These are phyloP conservation scores for Crematogaster levior DNA, from an alignment of 2,888 invertebrate species.

Conservation along the genomic window DNA sequence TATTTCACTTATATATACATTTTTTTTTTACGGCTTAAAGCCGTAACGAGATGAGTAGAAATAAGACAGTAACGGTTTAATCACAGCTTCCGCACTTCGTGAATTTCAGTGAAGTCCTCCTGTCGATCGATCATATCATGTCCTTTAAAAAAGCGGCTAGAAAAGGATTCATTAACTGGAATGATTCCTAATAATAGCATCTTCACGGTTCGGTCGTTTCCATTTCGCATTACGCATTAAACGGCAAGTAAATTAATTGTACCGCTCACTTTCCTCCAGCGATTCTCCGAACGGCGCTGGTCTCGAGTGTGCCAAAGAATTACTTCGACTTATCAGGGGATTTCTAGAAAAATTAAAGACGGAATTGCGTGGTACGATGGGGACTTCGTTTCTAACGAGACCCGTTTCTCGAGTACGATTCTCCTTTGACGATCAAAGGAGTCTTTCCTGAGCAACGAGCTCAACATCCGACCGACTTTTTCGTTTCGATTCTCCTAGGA, in stretches of 20 bases:
- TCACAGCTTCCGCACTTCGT: background rate
- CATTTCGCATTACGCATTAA: conserved; percentile 40
- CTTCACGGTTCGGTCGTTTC: conserved; percentile 27
- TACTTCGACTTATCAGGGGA: conserved; percentile 49
- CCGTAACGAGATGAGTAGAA: background rate
- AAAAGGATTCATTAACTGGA: conserved; percentile 34
- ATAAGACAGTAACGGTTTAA: background rate
- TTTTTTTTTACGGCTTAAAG: background rate
- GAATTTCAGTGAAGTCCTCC: background rate
- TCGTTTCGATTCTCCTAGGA: conserved; percentile 20
- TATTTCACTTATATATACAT: background rate
- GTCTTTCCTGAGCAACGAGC: conserved; percentile 37
- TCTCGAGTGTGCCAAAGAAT: conserved; percentile 37
- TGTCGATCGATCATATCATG: conserved; percentile 10
- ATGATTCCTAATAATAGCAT: conserved; percentile 40
- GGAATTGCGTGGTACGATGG: conserved; percentile 31
- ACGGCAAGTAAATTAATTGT: conserved; percentile 51
- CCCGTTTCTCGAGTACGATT: conserved; percentile 54
- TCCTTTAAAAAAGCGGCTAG: background rate
- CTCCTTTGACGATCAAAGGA: conserved; percentile 47
- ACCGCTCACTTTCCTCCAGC: conserved; percentile 25
- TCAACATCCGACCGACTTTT: conserved; percentile 54
- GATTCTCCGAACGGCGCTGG: conserved; percentile 25
- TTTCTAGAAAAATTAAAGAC: conserved; percentile 54
- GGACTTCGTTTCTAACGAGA: conserved; percentile 60